Percentiles rank a stretch among this genome's conserved stretches.
Evolutionary conservation across 2,797 vertebrate species (phyloP).

Genomic region (Microctenopoma stevenorrisi): DNA sequence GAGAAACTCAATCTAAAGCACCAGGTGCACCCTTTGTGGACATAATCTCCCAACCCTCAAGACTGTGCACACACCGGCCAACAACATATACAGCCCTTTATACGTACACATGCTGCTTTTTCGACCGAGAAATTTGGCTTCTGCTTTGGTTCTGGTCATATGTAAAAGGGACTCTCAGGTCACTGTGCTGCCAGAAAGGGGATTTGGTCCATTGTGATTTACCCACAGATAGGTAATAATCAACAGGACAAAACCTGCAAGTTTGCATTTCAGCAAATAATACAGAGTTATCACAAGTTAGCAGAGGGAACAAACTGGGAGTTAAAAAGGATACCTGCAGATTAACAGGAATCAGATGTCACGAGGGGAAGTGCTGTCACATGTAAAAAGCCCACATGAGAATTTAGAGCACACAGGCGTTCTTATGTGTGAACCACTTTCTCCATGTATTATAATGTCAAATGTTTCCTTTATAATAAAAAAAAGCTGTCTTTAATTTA

Average conservation of each 20-base stretch:
- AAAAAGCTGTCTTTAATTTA: neutral
- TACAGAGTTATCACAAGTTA: constrained; percentile 4
- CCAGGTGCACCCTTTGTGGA: constrained; percentile 85
- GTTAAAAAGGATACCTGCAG: constrained; percentile 24
- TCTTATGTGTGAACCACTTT: constrained; percentile 49
- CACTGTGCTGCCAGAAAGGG: constrained; percentile 24
- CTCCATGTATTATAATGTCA: neutral
- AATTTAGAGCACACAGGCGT: constrained; percentile 40
- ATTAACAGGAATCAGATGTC: constrained; percentile 18
- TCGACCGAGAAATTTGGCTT: constrained; percentile 57
- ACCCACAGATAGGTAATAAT: constrained; percentile 23
- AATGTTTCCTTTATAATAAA: constrained; percentile 15
- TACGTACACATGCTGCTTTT: constrained; percentile 70
- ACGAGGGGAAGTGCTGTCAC: constrained; percentile 33
- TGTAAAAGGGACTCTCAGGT: constrained; percentile 61
- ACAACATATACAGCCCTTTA: constrained; percentile 69
- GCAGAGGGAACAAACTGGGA: neutral
- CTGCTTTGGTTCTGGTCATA: constrained; percentile 49
- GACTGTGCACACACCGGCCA: constrained; percentile 67
- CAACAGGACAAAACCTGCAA: constrained; percentile 32
- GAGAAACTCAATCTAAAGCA: constrained; percentile 83
- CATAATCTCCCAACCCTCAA: constrained; percentile 83
- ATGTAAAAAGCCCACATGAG: constrained; percentile 35
- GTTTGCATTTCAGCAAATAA: neutral
- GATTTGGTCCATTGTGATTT: constrained; percentile 38